A percentile compares a stretch with the other conserved stretches of the same genome.
These are phyloP conservation scores for Acipenser transmontanus DNA, from an alignment of 2,797 vertebrate species.

Conservation along the genomic window DNA sequence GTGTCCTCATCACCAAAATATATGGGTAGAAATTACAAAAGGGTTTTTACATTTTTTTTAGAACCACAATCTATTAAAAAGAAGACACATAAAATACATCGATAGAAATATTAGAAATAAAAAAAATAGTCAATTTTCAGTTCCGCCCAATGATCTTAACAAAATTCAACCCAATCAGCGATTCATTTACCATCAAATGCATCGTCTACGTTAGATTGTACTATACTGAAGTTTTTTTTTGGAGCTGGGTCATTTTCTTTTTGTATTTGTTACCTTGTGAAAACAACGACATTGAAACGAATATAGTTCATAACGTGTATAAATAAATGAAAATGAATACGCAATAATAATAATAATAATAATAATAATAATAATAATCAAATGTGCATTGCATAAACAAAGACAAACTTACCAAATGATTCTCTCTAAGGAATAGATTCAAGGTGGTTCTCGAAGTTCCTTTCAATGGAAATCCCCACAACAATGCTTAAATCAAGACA, in stretches of 20 bases:
- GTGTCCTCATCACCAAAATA: conserved; percentile 13
- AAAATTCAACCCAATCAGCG: background rate
- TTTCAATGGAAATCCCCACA: conserved; percentile 10
- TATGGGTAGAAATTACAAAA: conserved; percentile 7
- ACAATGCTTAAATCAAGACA: conserved; percentile 7
- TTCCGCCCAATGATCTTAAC: background rate
- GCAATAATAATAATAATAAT: background rate
- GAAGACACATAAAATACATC: background rate
- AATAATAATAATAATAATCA: background rate
- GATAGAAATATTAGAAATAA: background rate
- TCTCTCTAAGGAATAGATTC: no score
- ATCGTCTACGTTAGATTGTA: background rate
- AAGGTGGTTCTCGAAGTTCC: conserved; percentile 3
- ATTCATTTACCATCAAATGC: background rate
- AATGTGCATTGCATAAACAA: background rate
- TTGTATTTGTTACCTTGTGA: no score
- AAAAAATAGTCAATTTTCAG: background rate
- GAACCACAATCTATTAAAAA: background rate
- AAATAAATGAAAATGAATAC: no score
- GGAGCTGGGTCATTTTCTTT: no score
- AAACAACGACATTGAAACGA: no score
- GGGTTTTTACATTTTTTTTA: background rate
- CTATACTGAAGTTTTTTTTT: no score
- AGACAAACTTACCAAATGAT: background rate
- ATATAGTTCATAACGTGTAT: no score